Evolutionary conservation across 2,113 vertebrate species (phyloP), one percentile per base, ranked within the genome.

Genomic region (Pholis gunnellus): DNA sequence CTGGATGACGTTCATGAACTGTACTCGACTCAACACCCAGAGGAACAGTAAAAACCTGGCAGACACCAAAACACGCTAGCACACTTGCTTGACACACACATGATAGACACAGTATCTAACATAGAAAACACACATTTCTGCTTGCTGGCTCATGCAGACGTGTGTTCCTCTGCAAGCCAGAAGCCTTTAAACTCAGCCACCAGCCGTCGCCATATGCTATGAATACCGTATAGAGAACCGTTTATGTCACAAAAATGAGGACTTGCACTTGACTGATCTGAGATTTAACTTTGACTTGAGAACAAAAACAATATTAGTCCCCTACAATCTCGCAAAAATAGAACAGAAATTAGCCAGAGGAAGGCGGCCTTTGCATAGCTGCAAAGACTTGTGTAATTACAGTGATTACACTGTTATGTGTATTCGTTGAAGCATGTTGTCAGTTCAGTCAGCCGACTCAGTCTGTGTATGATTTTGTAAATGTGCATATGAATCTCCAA

Each of bases 1-100:
- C 52, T 87, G 86, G 87, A 87, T 65, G 50, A 70, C 11, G 25
- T 83, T 79, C 40, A 29, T 90, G 82, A 93, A 92, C 93, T 91
- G 77, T 90, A 67, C 82, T 71, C 84, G 78, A 93, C 91, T 91
- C 84, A 72, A 75, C 87, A 72, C 73, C 82, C 65, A 46, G 72
- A 83, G 72, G 40, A 77, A 79, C 81, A 69, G 57, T 60, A 67
- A 86, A 79, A 83, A 57, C 50, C 82, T 88, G 82, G 88, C 72
- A 77, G 72, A 56, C 74, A 79, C 44, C 34, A 68, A 81, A 76
- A 89, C 83, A 83, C 60, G 27, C 68, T 15, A 46, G 29, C 64
- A 78, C 63, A 79, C 31, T 25, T 57, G 50, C 52, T 63, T 25
- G 67, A 81, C 25, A 65, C 74, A 60, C 25, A 60, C 42, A 74